Percentiles rank a stretch among this genome's conserved stretches.
Conservation (phyloP, 2,113 vertebrate species). For the Perccottus glenii region DNA sequence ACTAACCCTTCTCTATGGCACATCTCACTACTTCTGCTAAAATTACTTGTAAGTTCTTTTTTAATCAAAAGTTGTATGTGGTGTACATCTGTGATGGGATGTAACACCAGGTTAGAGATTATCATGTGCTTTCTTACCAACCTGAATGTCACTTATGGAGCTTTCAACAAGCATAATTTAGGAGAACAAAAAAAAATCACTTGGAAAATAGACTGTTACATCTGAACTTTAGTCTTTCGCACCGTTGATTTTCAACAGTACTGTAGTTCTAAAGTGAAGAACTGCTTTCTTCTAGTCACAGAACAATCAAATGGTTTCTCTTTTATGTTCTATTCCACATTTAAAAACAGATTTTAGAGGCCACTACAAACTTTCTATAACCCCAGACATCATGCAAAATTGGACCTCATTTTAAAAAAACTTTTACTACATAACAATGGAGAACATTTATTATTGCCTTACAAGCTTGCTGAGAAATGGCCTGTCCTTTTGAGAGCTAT, state of each 20-base stretch:
- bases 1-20: conserved; percentile 18
- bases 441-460: no score
- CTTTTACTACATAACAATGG: background rate
- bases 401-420: background rate
- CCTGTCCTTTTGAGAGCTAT: background rate
- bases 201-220: background rate
- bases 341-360: conserved; percentile 6
- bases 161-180: background rate
- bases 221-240: background rate
- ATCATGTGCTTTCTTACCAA: background rate
- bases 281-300: background rate
- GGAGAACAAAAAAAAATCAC: background rate
- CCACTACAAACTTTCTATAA: no score
- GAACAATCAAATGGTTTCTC: background rate
- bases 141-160: background rate
- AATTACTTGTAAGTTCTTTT: conserved; percentile 17
- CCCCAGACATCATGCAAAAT: no score
- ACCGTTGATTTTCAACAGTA: background rate
- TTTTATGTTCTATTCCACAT: background rate
- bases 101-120: background rate
- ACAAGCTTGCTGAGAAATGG: no score
- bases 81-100: background rate
- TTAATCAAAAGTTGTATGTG: background rate
- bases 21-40: conserved; percentile 12
- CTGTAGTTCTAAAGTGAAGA: background rate